These are phyloP conservation scores for Pedetes capensis DNA, from an alignment of 2,113 vertebrate species.

Conservation along the genomic window DNA sequence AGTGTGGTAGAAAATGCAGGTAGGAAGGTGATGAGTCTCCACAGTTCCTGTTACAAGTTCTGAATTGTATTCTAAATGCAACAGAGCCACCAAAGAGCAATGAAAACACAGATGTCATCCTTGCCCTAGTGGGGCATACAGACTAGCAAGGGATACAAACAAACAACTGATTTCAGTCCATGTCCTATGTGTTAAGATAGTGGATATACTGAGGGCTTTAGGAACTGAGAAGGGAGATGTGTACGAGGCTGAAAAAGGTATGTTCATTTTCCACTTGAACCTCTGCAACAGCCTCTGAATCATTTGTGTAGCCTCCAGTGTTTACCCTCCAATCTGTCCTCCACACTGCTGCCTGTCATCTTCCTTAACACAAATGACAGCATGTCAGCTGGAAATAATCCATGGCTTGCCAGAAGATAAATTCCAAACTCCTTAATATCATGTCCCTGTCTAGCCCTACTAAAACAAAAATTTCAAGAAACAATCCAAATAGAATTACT, in stretches of 20 bases:
- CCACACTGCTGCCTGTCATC: background rate
- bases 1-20: background rate
- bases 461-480: too few species aligned
- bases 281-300: background rate
- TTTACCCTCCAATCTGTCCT: background rate
- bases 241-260: background rate
- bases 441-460: background rate
- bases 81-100: background rate
- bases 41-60: background rate
- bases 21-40: background rate
- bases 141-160: background rate
- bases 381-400: background rate
- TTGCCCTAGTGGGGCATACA: background rate
- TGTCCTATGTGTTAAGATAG: background rate
- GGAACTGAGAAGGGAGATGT: background rate
- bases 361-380: background rate
- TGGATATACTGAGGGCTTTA: background rate
- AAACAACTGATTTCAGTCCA: background rate
- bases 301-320: background rate
- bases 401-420: background rate
- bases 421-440: constrained; percentile 7
- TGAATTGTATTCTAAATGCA: background rate
- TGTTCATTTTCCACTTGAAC: background rate
- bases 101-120: background rate
- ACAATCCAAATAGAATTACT: background rate